Evolutionary conservation across 2,888 invertebrate genomes (phyloP).

Genomic region (Caenorhabditis sp.): DNA sequence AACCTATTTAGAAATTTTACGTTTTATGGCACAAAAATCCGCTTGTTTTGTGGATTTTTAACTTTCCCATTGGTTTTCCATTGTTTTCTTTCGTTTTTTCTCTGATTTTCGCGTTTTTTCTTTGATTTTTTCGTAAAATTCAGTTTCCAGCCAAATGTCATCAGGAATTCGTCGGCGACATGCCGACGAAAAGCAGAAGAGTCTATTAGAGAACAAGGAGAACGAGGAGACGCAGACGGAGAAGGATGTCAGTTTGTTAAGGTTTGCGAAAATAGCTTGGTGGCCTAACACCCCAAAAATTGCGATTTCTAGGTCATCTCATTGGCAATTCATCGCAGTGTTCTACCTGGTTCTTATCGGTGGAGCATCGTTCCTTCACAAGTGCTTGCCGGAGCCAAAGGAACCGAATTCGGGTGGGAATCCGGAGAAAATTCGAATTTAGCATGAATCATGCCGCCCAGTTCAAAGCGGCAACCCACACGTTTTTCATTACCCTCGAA

Average conservation of each 20-base stretch:
- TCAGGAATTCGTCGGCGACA: conserved; percentile 50
- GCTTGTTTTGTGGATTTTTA: too few relatives aligned
- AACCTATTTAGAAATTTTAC: not conserved
- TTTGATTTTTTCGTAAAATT: not conserved
- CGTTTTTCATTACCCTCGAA: too few relatives aligned
- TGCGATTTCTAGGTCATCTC: conserved; percentile 40
- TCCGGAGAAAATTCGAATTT: not conserved
- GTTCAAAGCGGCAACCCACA: too few relatives aligned
- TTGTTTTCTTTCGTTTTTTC: not conserved
- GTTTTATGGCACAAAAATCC: too few relatives aligned
- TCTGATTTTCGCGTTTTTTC: not conserved
- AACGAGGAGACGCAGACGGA: conserved; percentile 34
- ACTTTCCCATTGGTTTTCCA: too few relatives aligned
- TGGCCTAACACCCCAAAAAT: too few relatives aligned
- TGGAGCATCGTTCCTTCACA: conserved; percentile 58
- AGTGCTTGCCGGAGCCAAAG: conserved; percentile 67
- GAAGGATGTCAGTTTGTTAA: conserved; percentile 22
- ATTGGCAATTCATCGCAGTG: conserved; percentile 63
- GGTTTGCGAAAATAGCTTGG: conserved; percentile 14
- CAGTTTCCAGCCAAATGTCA: too few relatives aligned
- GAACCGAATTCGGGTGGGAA: conserved; percentile 64
- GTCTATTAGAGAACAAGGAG: conserved; percentile 5
- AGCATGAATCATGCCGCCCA: too few relatives aligned
- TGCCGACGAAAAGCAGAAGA: conserved; percentile 27
- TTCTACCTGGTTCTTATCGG: conserved; percentile 49